Evolutionary conservation across 2,797 vertebrate genomes (phyloP).

Genomic region (Sebastes matsubarae): DNA sequence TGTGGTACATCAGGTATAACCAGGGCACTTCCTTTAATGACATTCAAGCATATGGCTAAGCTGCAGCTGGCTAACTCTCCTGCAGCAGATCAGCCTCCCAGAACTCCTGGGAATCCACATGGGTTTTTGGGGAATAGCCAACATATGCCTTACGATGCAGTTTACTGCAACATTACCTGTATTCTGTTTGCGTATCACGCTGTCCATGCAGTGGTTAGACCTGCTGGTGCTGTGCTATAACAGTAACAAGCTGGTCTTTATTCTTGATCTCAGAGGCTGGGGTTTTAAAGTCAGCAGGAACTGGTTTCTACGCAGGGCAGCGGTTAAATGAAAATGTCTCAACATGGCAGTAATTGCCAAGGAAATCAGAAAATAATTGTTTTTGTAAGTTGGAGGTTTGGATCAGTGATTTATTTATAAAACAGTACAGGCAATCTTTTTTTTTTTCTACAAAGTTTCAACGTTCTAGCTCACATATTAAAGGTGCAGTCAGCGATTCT

Average conservation of each 20-base stretch:
- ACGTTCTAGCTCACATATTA: not conserved
- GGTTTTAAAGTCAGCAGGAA: not conserved
- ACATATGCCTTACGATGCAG: slow-evolving; percentile 53
- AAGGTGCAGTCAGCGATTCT: not conserved
- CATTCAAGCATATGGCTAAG: slow-evolving; percentile 52
- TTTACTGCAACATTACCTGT: slow-evolving; percentile 54
- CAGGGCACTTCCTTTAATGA: slow-evolving; percentile 27
- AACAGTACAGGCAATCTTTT: not conserved
- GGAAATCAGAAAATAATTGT: not conserved
- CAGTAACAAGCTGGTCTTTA: not conserved
- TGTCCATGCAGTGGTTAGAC: not conserved
- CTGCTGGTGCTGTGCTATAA: not conserved
- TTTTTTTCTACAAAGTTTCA: not conserved
- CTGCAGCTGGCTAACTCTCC: slow-evolving; percentile 48
- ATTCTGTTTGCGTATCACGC: slow-evolving; percentile 16
- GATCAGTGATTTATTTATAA: not conserved
- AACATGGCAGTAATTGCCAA: not conserved
- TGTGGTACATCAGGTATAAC: slow-evolving; percentile 14
- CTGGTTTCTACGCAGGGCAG: not conserved
- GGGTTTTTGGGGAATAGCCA: slow-evolving; percentile 46
- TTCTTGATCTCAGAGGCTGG: not conserved
- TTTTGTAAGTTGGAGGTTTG: not conserved
- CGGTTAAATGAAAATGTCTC: not conserved
- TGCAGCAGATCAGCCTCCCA: slow-evolving; percentile 30
- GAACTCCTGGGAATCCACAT: slow-evolving; percentile 37